Percentiles rank a stretch among this genome's conserved stretches.
Conservation (phyloP, 2,113 vertebrate species). For the Melierax canorus region DNA sequence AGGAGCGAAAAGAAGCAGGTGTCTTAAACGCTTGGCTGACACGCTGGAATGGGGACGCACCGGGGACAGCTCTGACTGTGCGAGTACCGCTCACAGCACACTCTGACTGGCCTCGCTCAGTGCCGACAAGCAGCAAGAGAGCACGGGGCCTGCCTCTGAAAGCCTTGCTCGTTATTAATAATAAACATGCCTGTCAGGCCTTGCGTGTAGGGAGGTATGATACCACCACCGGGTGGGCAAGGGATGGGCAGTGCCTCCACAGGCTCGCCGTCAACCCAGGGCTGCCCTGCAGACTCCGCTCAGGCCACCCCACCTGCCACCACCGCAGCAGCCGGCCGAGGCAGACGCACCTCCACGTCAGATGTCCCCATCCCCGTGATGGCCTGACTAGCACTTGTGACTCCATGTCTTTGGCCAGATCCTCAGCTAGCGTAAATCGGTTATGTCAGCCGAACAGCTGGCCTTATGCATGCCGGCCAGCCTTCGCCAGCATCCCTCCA, state of each 20-base stretch:
- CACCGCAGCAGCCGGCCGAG: neutral
- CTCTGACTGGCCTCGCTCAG: neutral
- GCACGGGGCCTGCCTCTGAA: neutral
- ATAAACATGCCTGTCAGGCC: neutral
- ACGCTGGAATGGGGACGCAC: neutral
- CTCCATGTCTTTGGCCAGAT: neutral
- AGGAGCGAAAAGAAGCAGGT: conserved; percentile 55
- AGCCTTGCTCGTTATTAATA: neutral
- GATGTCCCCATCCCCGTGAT: neutral
- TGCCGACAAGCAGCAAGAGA: neutral
- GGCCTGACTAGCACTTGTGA: neutral
- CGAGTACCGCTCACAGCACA: neutral
- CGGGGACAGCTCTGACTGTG: conserved; percentile 30
- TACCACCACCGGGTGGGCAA: neutral
- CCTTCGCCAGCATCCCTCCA: neutral
- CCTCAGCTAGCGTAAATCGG: fast-evolving
- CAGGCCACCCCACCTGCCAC: neutral
- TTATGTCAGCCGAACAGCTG: conserved; percentile 10
- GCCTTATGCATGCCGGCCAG: fast-evolving
- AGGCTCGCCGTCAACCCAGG: fast-evolving
- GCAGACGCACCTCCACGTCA: neutral
- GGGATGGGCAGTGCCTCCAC: neutral
- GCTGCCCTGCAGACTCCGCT: fast-evolving
- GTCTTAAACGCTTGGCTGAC: conserved; percentile 57
- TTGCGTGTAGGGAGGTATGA: neutral